phyloP scores from a whole-genome alignment of 2,888 invertebrate genomes.

The Acleris sparsana region DNA sequence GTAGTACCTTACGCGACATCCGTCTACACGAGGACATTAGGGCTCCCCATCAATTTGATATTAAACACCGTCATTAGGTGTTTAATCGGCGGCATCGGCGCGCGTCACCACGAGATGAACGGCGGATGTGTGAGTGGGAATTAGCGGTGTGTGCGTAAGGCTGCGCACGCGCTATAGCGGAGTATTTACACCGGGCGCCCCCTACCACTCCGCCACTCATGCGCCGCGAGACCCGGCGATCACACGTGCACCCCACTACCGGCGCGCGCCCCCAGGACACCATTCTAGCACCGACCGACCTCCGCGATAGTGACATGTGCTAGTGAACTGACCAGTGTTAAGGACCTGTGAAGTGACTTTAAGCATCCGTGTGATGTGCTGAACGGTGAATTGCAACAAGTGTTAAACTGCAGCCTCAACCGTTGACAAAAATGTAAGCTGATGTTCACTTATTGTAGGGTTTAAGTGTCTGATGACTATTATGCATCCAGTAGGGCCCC shows the following conservation, averaged over 20 bases:
- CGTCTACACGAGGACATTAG: constrained; percentile 49
- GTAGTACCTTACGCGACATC: constrained; percentile 46
- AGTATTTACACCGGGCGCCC: constrained; percentile 81
- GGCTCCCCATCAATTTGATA: constrained; percentile 56
- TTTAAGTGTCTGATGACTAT: constrained; percentile 26
- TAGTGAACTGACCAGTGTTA: constrained; percentile 71
- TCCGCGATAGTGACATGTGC: constrained; percentile 68
- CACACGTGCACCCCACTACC: constrained; percentile 78
- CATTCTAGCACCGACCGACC: constrained; percentile 51
- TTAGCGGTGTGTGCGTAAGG: constrained; percentile 59
- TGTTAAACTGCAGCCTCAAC: constrained; percentile 79
- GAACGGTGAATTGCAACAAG: constrained; percentile 57
- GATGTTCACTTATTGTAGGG: constrained; percentile 59
- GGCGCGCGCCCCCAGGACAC: constrained; percentile 61
- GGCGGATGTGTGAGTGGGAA: constrained; percentile 50
- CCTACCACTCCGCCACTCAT: constrained; percentile 82
- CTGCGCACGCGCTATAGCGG: constrained; percentile 73
- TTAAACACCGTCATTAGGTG: constrained; percentile 52
- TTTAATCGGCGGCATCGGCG: constrained; percentile 48
- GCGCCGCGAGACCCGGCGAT: constrained; percentile 75
- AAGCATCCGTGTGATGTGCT: constrained; percentile 72
- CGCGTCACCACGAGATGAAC: constrained; percentile 42
- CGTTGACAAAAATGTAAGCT: constrained; percentile 78
- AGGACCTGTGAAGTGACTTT: constrained; percentile 72
- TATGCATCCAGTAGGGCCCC: constrained; percentile 59